Evolutionary conservation across 2,888 invertebrate genomes (phyloP).

Genomic region (Thymelicus acteon): DNA sequence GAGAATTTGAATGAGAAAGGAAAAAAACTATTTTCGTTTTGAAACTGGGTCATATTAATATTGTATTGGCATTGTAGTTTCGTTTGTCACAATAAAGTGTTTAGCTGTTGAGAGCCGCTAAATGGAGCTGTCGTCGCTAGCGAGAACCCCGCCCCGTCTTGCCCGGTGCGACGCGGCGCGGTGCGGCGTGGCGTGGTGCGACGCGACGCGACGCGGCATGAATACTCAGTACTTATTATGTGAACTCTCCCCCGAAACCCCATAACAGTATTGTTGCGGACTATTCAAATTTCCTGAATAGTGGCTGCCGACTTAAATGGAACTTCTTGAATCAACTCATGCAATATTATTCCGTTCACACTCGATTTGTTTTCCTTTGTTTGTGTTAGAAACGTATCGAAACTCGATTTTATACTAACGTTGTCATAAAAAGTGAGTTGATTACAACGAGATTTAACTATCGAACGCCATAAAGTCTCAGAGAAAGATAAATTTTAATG

Average conservation of each 20-base stretch:
- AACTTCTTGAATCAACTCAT: conserved; percentile 34
- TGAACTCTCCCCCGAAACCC: conserved; percentile 9
- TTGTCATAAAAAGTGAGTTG: conserved; percentile 24
- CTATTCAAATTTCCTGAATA: conserved; percentile 28
- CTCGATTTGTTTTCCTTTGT: conserved; percentile 5
- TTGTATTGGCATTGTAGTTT: background rate
- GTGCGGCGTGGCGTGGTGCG: background rate
- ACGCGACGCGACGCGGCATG: background rate
- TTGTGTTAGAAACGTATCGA: conserved; percentile 3
- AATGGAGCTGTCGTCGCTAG: conserved; percentile 1
- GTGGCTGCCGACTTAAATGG: conserved; percentile 19
- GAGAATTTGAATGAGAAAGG: background rate
- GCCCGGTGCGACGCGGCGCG: too few relatives aligned
- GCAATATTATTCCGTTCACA: conserved; percentile 24
- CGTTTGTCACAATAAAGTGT: background rate
- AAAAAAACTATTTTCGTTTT: background rate
- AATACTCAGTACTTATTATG: conserved; percentile 17
- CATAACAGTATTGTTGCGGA: background rate
- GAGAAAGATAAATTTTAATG: conserved; percentile 25
- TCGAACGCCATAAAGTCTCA: background rate
- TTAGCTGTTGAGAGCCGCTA: background rate
- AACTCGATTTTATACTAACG: background rate
- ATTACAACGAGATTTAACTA: conserved; percentile 20
- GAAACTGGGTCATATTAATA: background rate
- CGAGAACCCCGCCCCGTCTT: too few relatives aligned